Base-by-base conservation (phyloP, 2,888 invertebrate species). In the Altica lythri region DNA sequence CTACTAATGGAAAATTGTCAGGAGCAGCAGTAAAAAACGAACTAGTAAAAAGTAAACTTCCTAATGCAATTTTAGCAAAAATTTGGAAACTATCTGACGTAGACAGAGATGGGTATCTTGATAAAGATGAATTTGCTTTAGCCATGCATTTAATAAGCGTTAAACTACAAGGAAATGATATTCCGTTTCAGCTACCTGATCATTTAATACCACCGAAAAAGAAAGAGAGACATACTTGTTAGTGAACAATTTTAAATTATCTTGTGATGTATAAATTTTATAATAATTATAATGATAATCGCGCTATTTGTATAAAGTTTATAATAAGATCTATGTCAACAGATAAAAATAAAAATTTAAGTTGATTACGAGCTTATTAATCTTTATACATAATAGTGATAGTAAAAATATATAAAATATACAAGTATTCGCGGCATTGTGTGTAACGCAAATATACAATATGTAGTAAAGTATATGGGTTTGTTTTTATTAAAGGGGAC, bases 71-170 rank as follows among this genome's bases (percentile, higher is more conserved):
- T 53, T 85, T 99, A 61, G 95, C 95, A 58, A 92, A 91, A 82
- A 92, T 99, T 70, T 99, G 98, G 98, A 97, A 95, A 78, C 79
- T 99, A 59, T 85, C 97, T 1, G 98, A 98, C 79, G 86, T 95
- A 62, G 97, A 98, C 79, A 87, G 87, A 67, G 96, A 97, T 76
- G 96, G 96, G 13, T 87, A 90, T 78, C 80, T 98, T 66, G 97
- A 98, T 77, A 80, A 84, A 13, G 97, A 98, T 70, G 98, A 98
- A 80, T 98, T 96, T 79, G 96, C 97, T 16, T 82, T 98, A 58
- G 95, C 97, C 13, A 92, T 95, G 90, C 95, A 98, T 79, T 83
- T 95, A 73, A 94, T 95, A 72, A 86, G 86, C 71, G 86, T 95
- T 55, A 95, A 95, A 81, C 79, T 89, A 64, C 88, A 89, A 63